Base-by-base conservation (phyloP, 2,888 invertebrate species). In the Lottia gigantea region DNA sequence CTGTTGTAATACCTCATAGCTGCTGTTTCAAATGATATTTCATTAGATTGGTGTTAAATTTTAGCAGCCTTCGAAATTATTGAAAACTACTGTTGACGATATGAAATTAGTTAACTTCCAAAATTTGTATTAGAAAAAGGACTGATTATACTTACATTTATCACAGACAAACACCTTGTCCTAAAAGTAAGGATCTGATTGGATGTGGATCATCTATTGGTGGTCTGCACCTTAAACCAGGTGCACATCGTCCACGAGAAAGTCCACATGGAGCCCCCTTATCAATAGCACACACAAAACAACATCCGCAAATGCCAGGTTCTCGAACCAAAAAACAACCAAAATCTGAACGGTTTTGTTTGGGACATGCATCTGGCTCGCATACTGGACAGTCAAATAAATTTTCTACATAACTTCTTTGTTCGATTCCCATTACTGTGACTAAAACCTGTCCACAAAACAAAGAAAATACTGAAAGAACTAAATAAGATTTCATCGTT, bases 251-350 rank as follows among this genome's bases (percentile, higher is more conserved):
- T 4, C 73, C 73, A 6, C 49, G 16, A 0, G 46, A 25, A 55
- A 73, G 49, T 6, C 73, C 73, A 62, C 73, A 73, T 12, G 25
- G 19, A 11, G 70, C 70, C 1, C 73, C 73, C 23, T 64, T 26
- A 15, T 16, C 61, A 23, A 47, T 63, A 31, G 66, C 66, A 66
- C 69, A 69, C 65, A 69, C 64, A 19, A 61, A 65, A 61, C 72
- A 73, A 62, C 72, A 73, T 19, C 62, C 70, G 25, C 72, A 73
- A 16, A 73, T 70, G 0, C 72, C 72, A 14, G 72, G 70, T n/a
- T 73, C 72, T 45, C 70, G 45, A 2, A 70, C 70, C 31, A 69
- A 31, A 62, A 70, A 64, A 65, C 72, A 73, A 40, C 40, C 40
- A 40, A 40, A 40, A 23, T 55, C 23, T 23, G 23, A 23, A 23